Base-by-base conservation (phyloP, 2,797 vertebrate species). In the Phrynocephalus guinanensis region DNA sequence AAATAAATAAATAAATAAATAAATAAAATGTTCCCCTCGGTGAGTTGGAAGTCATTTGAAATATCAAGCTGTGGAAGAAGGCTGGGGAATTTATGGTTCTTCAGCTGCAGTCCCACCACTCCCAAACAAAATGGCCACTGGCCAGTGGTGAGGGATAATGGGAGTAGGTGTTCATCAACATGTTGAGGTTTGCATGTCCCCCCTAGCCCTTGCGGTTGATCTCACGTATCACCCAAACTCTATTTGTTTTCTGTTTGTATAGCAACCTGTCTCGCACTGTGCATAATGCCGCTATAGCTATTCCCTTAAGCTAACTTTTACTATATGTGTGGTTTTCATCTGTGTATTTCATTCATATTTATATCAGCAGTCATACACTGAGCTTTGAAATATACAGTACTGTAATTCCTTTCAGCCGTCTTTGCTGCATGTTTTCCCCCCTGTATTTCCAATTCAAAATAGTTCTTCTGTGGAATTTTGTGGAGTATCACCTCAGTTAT, bases 21-120 rank as follows among this genome's bases (percentile, higher is more conserved):
- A 33, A 33, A 33, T 33, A 33, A 33, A 33, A 33, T 79, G 26
- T 3, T 79, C 20, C 13, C 15, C 50, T 73, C 56, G 5, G 6
- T 82, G 15, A 85, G 75, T 38, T 85, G 75, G 9, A 38, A 71
- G 38, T 52, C 48, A 48, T 75, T 50, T 75, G 30, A 81, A 80
- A 63, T 66, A 24, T 56, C 16, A 50, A 56, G n/a, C 18, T 78
- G 75, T 68, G 70, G 33, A 70, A 28, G 15, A 63, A 18, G 75
- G 9, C 24, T 76, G 44, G 38, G 22, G 20, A 26, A 76, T 3
- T 44, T 76, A 48, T 48, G 9, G 7, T 4, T 24, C 9, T 76
- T 9, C 38, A 76, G 6, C 9, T 75, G 18, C 38, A 9, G 15
- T 44, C 20, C 38, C 33, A 75, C 38, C 33, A 75, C 22, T 75